Evolutionary conservation across 2,113 vertebrate species (phyloP), one percentile per base, ranked within the genome.

Genomic region (Grammomys dolichurus): DNA sequence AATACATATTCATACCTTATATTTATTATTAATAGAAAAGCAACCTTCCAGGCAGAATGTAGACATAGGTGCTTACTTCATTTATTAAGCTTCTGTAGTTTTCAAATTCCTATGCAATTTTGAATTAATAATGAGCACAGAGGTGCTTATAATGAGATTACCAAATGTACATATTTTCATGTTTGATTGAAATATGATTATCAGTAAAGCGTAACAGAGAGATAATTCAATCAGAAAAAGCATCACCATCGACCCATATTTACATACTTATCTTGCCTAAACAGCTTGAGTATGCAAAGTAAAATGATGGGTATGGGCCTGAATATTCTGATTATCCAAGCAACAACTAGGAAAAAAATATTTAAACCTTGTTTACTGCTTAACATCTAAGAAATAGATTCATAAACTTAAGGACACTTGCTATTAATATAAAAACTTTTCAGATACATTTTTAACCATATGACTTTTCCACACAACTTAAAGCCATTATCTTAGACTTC

Each of bases 41-140:
- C 67, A 5, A 92, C 1, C 11, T 94, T 90, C 24, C 13, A 73
- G n/a, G 8, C 6, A 94, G 26, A 11, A 88, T 51, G 72, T 31
- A 36, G 46, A 70, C 26, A 70, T 46, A 72, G 43, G 5, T 80
- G n/a, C 58, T 78, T 78, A 70, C 16, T 89, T 78, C 24, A 31
- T 84, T 91, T 65, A 81, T 86, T 65, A 80, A 51, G 13, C 43
- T 76, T 58, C 58, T 90, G 36, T 33, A 26, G 16, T 97, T 60
- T 90, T 69, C 36, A 75, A 87, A 91, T 58, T 31, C 19, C 36
- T 75, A 75, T 17, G 40, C 3, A 88, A 80, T 7, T 56, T 81
- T 88, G 1, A 92, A 72, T 69, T 88, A 80, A 67, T 82, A 87
- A 93, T 69, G 78, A 87, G n/a, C 63, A 10, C 89, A 96, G 36